These are phyloP conservation scores for Aphidoletes aphidimyza DNA, from an alignment of 2,888 invertebrate species.

Conservation along the genomic window DNA sequence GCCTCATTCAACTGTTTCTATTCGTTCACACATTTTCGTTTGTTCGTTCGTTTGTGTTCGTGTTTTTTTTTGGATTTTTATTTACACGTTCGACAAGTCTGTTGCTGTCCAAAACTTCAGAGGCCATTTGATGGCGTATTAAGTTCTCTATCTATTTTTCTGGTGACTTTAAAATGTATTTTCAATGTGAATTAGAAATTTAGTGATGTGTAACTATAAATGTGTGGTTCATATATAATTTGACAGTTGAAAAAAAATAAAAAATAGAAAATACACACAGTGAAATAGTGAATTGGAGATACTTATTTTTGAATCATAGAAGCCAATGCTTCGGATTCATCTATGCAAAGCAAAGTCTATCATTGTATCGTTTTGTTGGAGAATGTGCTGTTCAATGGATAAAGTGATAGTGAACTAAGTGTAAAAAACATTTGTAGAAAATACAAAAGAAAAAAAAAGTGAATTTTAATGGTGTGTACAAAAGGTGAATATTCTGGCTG, in stretches of 20 bases:
- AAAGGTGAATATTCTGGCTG: slow-evolving; percentile 20
- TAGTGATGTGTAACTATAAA: no score
- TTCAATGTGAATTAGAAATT: no score
- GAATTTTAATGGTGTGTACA: background rate
- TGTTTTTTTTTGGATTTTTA: background rate
- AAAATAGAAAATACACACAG: no score
- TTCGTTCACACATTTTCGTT: background rate
- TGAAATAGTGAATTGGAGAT: background rate
- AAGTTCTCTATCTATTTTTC: no score
- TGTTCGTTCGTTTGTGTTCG: background rate
- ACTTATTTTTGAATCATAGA: background rate
- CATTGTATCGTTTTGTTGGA: background rate
- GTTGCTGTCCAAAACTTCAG: background rate
- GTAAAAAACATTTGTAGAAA: background rate
- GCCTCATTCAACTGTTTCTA: background rate
- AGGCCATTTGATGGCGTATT: background rate
- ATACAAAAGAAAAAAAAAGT: background rate
- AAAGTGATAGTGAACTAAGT: background rate
- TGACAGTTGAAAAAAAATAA: background rate
- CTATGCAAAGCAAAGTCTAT: background rate
- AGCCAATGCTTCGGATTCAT: background rate
- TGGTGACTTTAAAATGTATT: no score
- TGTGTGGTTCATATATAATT: background rate
- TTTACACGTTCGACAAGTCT: no score
- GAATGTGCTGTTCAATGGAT: background rate